Evolutionary conservation across 2,888 invertebrate genomes (phyloP).

Genomic region (Eupithecia subumbrata): DNA sequence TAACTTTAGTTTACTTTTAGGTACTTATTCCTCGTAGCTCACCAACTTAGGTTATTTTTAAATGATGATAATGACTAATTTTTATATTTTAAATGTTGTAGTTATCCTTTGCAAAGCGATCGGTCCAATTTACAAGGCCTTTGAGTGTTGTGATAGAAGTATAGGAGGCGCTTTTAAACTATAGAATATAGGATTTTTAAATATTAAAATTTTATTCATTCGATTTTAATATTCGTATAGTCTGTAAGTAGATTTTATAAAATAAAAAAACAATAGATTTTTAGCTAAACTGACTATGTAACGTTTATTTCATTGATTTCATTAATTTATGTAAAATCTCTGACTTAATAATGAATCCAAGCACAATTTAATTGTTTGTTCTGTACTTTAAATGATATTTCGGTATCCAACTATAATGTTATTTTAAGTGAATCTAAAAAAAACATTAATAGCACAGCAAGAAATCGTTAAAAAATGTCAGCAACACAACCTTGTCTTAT

Average conservation of each 20-base stretch:
- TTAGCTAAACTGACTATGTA: not conserved
- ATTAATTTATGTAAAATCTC: not conserved
- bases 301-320: not conserved
- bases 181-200: constrained; percentile 45
- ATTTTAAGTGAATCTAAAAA: not conserved
- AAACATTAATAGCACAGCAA: not conserved
- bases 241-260: constrained; percentile 41
- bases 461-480: constrained; percentile 6
- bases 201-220: constrained; percentile 34
- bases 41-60: not conserved
- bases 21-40: not conserved
- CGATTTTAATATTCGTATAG: constrained; percentile 38
- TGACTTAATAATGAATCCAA: not conserved
- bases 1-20: not conserved
- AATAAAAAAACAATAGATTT: constrained; percentile 19
- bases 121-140: constrained; percentile 81
- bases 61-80: not conserved
- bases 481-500: constrained; percentile 19
- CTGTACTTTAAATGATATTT: not conserved
- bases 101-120: constrained; percentile 73
- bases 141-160: constrained; percentile 80
- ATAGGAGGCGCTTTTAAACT: constrained; percentile 63
- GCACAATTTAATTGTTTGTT: not conserved
- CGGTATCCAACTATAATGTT: not conserved
- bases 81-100: constrained; percentile 12